These are phyloP conservation scores for Pterocles orientalis DNA, from an alignment of 2,113 vertebrate species.

Conservation along the genomic window DNA sequence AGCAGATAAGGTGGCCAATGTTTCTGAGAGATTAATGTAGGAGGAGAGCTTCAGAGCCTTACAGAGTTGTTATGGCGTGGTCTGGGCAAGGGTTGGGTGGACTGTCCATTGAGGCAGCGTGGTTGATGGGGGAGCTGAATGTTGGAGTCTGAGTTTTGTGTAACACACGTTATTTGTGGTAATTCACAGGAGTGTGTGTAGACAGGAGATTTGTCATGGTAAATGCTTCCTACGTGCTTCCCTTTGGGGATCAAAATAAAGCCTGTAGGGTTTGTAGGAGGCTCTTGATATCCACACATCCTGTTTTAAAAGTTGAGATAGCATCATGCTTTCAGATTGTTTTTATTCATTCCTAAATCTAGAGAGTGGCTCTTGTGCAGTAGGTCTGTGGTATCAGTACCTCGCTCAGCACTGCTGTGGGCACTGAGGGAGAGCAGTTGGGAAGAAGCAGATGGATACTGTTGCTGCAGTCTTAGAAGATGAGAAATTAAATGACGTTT, in stretches of 20 bases:
- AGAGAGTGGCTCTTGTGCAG: background rate
- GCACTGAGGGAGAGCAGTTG: background rate
- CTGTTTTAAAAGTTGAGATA: background rate
- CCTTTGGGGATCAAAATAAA: background rate
- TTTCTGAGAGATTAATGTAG: background rate
- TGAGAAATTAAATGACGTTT: background rate
- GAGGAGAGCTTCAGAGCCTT: background rate
- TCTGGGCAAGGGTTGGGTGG: background rate
- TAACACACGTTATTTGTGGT: accelerated
- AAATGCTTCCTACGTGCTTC: background rate
- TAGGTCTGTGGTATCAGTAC: background rate
- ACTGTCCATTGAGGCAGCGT: accelerated
- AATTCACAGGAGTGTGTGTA: background rate
- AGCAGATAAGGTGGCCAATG: background rate
- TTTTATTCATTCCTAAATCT: background rate
- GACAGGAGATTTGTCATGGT: background rate
- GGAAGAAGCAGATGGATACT: background rate
- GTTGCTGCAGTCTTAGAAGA: background rate
- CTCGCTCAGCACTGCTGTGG: background rate
- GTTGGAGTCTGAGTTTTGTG: background rate
- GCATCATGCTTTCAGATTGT: background rate
- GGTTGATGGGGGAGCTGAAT: background rate
- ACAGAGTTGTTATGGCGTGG: background rate
- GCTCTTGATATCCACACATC: background rate
- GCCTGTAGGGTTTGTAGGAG: background rate